Evolutionary conservation across 2,113 vertebrate species (phyloP), one percentile per base, ranked within the genome.

Genomic region (Calidris pygmaea): DNA sequence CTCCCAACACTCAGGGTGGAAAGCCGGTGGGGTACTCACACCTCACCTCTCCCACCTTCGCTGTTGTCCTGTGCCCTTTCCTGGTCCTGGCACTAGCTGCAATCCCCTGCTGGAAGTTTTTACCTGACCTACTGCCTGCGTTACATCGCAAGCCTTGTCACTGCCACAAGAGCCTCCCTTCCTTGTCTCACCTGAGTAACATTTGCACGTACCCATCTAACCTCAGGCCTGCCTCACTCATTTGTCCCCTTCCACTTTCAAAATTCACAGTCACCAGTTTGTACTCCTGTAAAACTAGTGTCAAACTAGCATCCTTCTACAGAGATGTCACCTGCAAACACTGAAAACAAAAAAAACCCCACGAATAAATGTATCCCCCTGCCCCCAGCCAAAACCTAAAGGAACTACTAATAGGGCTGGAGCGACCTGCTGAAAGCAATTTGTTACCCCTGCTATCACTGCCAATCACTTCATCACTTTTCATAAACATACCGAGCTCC

Each of bases 341-440:
- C 34, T 10, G 37, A 20, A 41, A 85, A 63, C 14, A 39, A 62
- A 62, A 6, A 11, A 9, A 50, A 10, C 15, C 16, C 52, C 5
- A 5, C 0, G 1, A 59, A 65, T 26, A 66, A 83, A 77, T 0
- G 1, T 14, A 83, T 35, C 47, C 47, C 47, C 47, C 16, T 16
- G n/a, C 43, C 14, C 10, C 14, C 24, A 59, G 24, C 27, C n/a
- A 82, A 83, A 87, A 67, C 72, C n/a, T 30, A 41, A 32, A 48
- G 22, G 45, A 86, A 59, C 87, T 65, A 41, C 63, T 66, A 73
- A 22, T 1, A 30, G 35, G 7, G 71, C 9, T 45, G 27, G 47
- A 78, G 27, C 8, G 53, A 65, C 13, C 41, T 67, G 45, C 65
- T 53, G 56, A 53, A 81, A 76, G 43, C 63, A 17, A 14, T 39